phyloP scores from a whole-genome alignment of 2,797 vertebrate genomes.

The Thamnophis elegans region DNA sequence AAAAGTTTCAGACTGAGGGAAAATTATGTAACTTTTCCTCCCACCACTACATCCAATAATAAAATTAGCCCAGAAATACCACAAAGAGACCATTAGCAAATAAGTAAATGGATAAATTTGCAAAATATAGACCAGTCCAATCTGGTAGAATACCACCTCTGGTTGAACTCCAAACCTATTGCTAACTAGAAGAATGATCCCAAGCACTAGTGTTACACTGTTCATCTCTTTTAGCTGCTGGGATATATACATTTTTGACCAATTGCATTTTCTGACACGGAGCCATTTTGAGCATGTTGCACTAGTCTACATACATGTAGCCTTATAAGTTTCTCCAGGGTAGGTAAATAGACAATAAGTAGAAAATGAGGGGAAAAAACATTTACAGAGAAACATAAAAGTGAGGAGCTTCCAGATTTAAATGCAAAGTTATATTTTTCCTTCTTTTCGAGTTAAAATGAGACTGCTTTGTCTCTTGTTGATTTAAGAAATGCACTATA shows the following conservation, averaged over 20 bases:
- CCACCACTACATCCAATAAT: not conserved
- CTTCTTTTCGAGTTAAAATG: not conserved
- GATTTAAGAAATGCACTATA: not conserved
- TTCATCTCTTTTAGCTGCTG: not conserved
- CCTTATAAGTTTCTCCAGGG: not conserved
- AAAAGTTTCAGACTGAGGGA: not conserved
- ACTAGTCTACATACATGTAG: not conserved
- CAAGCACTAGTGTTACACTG: not conserved
- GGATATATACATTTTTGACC: not conserved
- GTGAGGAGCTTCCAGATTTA: not conserved
- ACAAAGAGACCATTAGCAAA: not conserved
- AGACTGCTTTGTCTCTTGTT: not conserved
- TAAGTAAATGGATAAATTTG: not conserved
- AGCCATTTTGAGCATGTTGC: not conserved
- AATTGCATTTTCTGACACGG: not conserved
- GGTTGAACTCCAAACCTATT: not conserved
- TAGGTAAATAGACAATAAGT: not conserved
- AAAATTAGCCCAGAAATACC: not conserved
- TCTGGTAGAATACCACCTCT: no score
- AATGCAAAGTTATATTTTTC: not conserved
- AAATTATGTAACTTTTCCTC: not conserved
- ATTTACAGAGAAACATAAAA: not conserved
- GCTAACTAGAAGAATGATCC: not conserved
- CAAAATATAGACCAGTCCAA: not conserved
- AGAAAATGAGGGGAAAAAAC: not conserved